Base-by-base conservation (phyloP, 2,888 invertebrate genomes). In the Chesias legatella region DNA sequence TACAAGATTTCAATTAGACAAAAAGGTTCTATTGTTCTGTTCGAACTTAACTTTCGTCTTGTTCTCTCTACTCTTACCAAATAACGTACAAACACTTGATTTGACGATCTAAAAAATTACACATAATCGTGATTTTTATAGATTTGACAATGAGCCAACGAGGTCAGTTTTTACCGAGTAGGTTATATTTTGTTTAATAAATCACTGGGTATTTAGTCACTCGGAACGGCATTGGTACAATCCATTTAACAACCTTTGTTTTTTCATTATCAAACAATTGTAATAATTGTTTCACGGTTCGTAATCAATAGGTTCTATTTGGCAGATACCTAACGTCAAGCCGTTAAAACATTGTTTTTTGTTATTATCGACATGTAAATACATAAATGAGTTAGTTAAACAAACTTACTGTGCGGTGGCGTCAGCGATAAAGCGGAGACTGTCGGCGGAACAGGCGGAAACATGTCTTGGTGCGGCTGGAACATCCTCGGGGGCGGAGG, bases 371-470 rank as follows among this genome's bases (percentile, higher is more conserved):
- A 11, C 33, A 13, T 6, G 11, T 33, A 43, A 34, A 24, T 33
- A 33, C 22, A 33, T 40, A 17, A 42, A 7, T 26, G 33, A 44
- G 39, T 44, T 44, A 44, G n/a, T 34, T 42, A 26, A 29, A 57
- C 68, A n/a, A n/a, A 92, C 92, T 93, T 86, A 91, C 92, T 93
- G 88, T 95, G 95, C 42, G 95, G 94, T 62, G 95, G 94, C 57
- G 95, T 94, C 70, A 95, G 88, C 24, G 94, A 91, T 56, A 95
- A 84, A 41, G 94, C 94, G 45, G 93, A 91, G 57, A 94, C 91
- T 25, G 93, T 92, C 9, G 84, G 81, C 32, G 84, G 84, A 85
- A 93, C 92, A 41, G 92, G 93, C 51, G 93, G 93, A 84, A 93
- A 94, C 76, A 92, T 91, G 73, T 93, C 84, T 73, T 91, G 91